Base-by-base conservation (phyloP, 2,113 vertebrate genomes). In the Thamnaconus septentrionalis region DNA sequence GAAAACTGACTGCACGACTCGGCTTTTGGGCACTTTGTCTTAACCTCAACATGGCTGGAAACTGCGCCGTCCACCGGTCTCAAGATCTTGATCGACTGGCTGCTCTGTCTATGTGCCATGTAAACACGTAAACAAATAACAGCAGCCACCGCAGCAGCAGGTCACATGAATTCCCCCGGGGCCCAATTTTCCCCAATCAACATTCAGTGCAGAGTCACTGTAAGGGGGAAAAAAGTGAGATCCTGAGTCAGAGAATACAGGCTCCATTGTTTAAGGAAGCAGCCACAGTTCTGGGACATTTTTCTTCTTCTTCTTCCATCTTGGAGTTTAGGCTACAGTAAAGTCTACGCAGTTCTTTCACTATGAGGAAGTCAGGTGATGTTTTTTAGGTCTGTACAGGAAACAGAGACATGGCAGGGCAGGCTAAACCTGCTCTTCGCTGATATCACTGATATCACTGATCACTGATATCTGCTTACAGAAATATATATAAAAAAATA, bases 111-210 rank as follows among this genome's bases (percentile, higher is more conserved):
- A 53, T 64, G 53, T 12, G 52, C 18, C 18, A 31, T 31, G 18
- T 2, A 31, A 31, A 31, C 18, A 59, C 31, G 59, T 66, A 65
- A 57, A 66, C 64, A 52, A 6, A 52, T 12, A 52, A 52, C 3
- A 52, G 50, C 4, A 31, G 18, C 18, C 66, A 58, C 64, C 73
- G 62, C 76, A 71, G 66, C 61, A 31, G 81, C 42, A 43, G 18
- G 79, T 85, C 83, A 90, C 83, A 86, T 72, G 79, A 53, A 71
- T 47, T 64, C 76, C 55, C 55, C 49, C 48, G 42, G 59, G 41
- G 73, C 31, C 50, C 18, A 48, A 62, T 64, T 76, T 75, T 69
- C 65, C 70, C 39, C 47, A 31, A 31, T 61, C 47, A 73, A 51
- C 63, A 53, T 68, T 54, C 10, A 53, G 18, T 31, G 18, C 18